Conservation (phyloP, 1,140 invertebrate species). For the Ridgeia piscesae region DNA sequence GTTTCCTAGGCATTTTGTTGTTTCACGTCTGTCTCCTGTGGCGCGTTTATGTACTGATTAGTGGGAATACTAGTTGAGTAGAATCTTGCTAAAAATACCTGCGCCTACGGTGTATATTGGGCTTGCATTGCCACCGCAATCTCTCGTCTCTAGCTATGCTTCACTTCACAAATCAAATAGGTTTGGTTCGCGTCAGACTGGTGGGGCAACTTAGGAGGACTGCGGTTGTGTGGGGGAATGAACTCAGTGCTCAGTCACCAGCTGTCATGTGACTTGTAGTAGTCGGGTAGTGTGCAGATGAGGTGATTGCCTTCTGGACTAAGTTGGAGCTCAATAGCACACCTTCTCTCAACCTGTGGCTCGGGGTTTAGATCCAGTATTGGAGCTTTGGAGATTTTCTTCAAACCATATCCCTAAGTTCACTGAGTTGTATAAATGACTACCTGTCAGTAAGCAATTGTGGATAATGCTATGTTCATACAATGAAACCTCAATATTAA, state of each 20-base stretch:
- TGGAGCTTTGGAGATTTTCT: too few relatives aligned
- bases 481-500: too few relatives aligned
- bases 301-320: not conserved
- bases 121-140: not conserved
- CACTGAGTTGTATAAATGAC: too few relatives aligned
- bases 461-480: too few relatives aligned
- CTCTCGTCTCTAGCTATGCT: not conserved
- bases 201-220: not conserved
- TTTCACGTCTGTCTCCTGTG: not conserved
- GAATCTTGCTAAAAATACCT: not conserved
- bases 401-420: too few relatives aligned
- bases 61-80: not conserved
- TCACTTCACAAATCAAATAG: not conserved
- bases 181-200: not conserved
- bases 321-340: too few relatives aligned
- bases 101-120: not conserved
- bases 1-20: not conserved
- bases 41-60: not conserved
- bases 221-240: not conserved
- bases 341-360: too few relatives aligned
- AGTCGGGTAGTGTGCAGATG: not conserved
- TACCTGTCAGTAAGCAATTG: too few relatives aligned
- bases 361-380: too few relatives aligned
- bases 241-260: not conserved
- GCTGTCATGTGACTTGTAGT: not conserved